Base-by-base conservation (phyloP, 2,797 vertebrate species). In the Lacerta agilis region DNA sequence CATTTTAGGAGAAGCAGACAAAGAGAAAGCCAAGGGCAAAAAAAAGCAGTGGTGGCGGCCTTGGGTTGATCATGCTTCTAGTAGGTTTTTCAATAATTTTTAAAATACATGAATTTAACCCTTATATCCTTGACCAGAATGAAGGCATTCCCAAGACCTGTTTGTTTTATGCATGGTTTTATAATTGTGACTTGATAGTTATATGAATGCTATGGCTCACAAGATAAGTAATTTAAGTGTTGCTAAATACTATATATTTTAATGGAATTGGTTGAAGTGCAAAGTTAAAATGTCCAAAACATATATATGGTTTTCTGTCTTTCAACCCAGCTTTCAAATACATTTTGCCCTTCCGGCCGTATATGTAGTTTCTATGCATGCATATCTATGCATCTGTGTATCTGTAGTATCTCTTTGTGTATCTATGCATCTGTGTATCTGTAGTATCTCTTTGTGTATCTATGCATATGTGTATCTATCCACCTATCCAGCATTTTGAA, bases 21-120 rank as follows among this genome's bases (percentile, higher is more conserved):
- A 98, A 99, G 97, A 98, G 97, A 99, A 99, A 98, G 97, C 98
- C 98, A 99, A 99, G 97, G 98, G 98, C 98, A 99, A 98, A 98
- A 99, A 99, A 99, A 99, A 98, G 98, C 98, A 98, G 98, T 99
- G 99, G 99, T 99, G 99, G 99, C 98, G 99, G 97, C 99, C 99
- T 98, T 99, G 99, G 99, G 99, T 99, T 98, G 99, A 99, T 98
- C 99, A 99, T 98, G 99, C 99, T 98, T 99, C 99, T 98, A 99
- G 99, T 99, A 99, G 98, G 99, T 99, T 99, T 97, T 97, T 97
- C 95, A 97, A 97, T 98, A 97, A 97, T 97, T 97, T 99, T 98
- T 98, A 97, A 96, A 97, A 98, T 98, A 97, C 95, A 88, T 94
- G 94, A 87, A 97, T 96, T 97, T 97, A 97, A 96, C 97, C 98